Conservation (phyloP, 2,113 vertebrate genomes). For the Pavo muticus region DNA sequence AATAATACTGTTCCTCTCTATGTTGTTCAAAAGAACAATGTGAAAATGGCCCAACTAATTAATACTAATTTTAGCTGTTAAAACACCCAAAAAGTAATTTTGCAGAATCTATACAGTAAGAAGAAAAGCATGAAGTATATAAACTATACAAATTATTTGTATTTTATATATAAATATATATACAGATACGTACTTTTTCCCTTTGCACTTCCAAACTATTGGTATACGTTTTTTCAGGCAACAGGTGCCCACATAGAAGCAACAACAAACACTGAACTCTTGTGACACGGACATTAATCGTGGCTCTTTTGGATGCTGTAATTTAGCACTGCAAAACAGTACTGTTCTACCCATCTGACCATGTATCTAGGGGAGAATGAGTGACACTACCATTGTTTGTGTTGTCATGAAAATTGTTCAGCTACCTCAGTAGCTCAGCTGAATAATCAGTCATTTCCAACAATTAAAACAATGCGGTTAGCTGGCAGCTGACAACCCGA, state of each 20-base stretch:
- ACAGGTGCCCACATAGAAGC: neutral
- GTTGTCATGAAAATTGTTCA: neutral
- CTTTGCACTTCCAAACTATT: neutral
- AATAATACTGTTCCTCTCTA: neutral
- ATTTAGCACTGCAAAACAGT: neutral
- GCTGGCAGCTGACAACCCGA: constrained; percentile 3
- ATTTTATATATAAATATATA: no score
- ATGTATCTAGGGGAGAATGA: neutral
- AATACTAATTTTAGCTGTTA: accelerated
- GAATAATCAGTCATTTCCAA: constrained; percentile 24
- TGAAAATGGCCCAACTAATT: neutral
- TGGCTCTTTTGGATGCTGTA: neutral
- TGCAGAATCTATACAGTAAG: neutral
- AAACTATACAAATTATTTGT: neutral
- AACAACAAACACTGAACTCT: neutral
- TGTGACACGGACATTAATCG: neutral
- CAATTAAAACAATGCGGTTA: neutral
- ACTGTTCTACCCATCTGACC: neutral
- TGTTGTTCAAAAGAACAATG: neutral
- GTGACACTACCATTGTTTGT: constrained; percentile 4
- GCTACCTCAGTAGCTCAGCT: constrained; percentile 35
- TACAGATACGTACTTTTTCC: neutral
- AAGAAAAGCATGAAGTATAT: neutral
- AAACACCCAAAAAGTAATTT: neutral
- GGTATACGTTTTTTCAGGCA: neutral